phyloP scores from a whole-genome alignment of 2,113 vertebrate genomes.

The Chelonoidis abingdonii region DNA sequence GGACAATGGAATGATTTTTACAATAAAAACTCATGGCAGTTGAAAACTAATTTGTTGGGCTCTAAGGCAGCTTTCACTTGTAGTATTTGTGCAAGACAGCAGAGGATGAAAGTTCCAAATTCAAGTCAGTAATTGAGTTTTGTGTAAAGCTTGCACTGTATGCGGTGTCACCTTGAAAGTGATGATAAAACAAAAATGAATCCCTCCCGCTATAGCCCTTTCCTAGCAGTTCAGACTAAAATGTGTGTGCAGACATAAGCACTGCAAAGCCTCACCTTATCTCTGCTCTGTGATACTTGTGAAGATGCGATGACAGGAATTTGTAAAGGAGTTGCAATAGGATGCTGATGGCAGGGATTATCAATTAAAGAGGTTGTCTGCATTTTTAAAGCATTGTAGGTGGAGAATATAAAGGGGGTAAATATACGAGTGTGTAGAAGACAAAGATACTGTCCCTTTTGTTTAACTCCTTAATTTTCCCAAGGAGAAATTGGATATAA shows the following conservation, averaged over 20 bases:
- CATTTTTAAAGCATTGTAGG: constrained; percentile 31
- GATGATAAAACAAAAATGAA: neutral
- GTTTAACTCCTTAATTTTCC: constrained; percentile 38
- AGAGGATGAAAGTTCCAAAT: neutral
- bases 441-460: neutral
- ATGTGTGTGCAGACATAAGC: constrained; percentile 48
- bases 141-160: neutral
- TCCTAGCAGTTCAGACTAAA: constrained; percentile 5
- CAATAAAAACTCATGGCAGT: neutral
- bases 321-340: constrained; percentile 27
- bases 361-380: constrained; percentile 31
- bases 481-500: constrained; percentile 22
- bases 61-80: neutral
- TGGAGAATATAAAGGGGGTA: constrained; percentile 51
- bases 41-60: neutral
- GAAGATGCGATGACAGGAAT: neutral
- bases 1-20: neutral
- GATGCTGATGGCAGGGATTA: constrained; percentile 59
- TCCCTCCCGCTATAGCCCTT: neutral
- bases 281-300: neutral
- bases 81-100: constrained; percentile 11
- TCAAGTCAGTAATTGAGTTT: neutral
- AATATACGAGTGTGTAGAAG: constrained; percentile 37
- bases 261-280: constrained; percentile 42
- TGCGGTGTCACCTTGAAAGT: neutral